Conservation (phyloP, 2,888 invertebrate genomes). For the Gymnocheta viridis region DNA sequence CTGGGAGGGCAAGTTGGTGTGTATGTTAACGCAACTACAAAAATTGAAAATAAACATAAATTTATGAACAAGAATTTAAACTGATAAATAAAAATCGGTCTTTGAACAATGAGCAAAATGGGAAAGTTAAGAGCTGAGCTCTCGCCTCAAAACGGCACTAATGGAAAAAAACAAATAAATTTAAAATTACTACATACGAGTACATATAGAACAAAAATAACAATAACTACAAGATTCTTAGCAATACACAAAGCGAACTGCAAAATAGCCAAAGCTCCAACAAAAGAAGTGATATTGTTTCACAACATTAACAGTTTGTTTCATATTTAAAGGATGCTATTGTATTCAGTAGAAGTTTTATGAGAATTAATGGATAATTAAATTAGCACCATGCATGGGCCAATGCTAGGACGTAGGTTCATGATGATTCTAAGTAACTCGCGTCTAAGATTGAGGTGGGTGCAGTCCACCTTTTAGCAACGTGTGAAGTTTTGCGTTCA, state of each 20-base stretch:
- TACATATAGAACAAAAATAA: constrained; percentile 5
- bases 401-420: too few species aligned
- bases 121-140: background rate
- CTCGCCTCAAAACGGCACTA: background rate
- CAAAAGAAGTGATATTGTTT: background rate
- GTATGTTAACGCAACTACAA: constrained; percentile 24
- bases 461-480: too few species aligned
- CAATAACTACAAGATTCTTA: background rate
- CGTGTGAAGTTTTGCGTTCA: too few species aligned
- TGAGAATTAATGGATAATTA: too few species aligned
- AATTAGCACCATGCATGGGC: too few species aligned
- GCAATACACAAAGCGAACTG: background rate
- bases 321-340: background rate
- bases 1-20: background rate
- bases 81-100: constrained; percentile 49
- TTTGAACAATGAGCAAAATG: constrained; percentile 24
- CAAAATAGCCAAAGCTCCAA: constrained; percentile 12
- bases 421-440: too few species aligned
- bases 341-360: too few species aligned
- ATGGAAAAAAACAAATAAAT: too few species aligned
- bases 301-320: constrained; percentile 30
- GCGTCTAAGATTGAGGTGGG: too few species aligned
- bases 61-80: constrained; percentile 48
- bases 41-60: constrained; percentile 67
- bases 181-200: too few species aligned